Evolutionary conservation across 1,140 invertebrate genomes (phyloP).

Genomic region (Lepidostoma basale): DNA sequence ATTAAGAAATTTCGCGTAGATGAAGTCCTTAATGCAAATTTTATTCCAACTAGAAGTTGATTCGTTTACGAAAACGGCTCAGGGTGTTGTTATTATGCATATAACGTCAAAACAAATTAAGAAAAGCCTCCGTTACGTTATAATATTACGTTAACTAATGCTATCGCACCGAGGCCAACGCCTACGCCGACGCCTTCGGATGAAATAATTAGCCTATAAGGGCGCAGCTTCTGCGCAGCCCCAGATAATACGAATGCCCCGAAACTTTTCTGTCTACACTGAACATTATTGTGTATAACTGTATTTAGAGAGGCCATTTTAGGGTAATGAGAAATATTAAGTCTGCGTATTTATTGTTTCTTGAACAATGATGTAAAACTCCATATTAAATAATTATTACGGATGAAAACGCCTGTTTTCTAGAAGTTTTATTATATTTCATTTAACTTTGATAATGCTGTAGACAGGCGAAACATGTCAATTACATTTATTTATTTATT

Average conservation of each 20-base stretch:
- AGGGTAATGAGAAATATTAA: too few relatives aligned
- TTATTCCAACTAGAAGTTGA: not conserved
- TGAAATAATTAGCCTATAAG: conserved; percentile 37
- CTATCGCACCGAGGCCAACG: conserved; percentile 23
- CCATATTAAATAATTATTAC: too few relatives aligned
- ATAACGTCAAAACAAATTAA: conserved; percentile 41
- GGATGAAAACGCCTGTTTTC: too few relatives aligned
- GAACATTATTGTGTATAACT: too few relatives aligned
- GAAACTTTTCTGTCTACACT: not conserved
- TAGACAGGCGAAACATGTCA: too few relatives aligned
- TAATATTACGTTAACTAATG: conserved; percentile 33
- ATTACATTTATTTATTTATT: too few relatives aligned
- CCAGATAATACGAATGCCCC: not conserved
- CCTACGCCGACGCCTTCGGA: conserved; percentile 23
- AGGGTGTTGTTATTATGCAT: conserved; percentile 33
- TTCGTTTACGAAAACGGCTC: not conserved
- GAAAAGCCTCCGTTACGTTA: conserved; percentile 15
- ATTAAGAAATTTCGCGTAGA: too few relatives aligned
- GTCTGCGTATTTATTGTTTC: too few relatives aligned
- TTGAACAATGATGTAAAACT: too few relatives aligned
- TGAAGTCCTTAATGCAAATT: conserved; percentile 2
- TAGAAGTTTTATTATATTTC: too few relatives aligned
- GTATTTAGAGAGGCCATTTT: too few relatives aligned
- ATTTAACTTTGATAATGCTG: too few relatives aligned
- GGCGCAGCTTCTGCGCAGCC: not conserved